These are phyloP conservation scores for Heliothis subflexa DNA, from an alignment of 1,140 invertebrate species.

Conservation along the genomic window DNA sequence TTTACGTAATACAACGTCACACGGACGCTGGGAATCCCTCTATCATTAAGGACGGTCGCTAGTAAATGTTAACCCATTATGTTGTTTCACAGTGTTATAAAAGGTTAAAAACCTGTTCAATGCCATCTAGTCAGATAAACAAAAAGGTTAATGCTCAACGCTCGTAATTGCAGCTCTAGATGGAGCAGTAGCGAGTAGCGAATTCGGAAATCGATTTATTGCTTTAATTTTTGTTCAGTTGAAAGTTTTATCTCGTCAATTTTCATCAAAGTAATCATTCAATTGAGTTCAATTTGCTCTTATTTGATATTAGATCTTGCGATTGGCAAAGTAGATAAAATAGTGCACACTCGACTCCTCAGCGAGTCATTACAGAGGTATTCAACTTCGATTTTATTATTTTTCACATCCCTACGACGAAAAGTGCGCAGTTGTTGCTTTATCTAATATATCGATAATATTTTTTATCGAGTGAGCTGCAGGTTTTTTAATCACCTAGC, in stretches of 20 bases:
- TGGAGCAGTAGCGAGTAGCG: neutral
- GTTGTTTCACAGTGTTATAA: neutral
- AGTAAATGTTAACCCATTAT: neutral
- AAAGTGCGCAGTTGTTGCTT: neutral
- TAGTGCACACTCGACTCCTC: slow-evolving; percentile 8
- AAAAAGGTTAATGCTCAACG: neutral
- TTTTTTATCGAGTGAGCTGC: neutral
- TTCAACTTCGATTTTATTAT: neutral
- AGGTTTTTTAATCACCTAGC: too few species aligned
- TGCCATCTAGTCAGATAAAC: neutral
- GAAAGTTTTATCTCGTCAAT: slow-evolving; percentile 36
- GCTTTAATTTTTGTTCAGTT: slow-evolving; percentile 28
- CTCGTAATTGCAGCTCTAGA: neutral
- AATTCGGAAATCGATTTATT: slow-evolving; percentile 32
- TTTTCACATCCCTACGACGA: neutral
- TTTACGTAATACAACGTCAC: neutral
- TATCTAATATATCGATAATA: neutral
- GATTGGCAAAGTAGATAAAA: slow-evolving; percentile 34
- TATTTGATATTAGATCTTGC: slow-evolving; percentile 22
- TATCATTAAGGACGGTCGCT: neutral
- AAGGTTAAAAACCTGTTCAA: neutral
- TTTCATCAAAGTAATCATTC: slow-evolving; percentile 44
- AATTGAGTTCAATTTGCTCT: slow-evolving; percentile 43
- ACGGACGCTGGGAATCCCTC: neutral
- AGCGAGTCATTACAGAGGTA: slow-evolving; percentile 4